Evolutionary conservation across 2,113 vertebrate species (phyloP), one percentile per base, ranked within the genome.

Genomic region (Podocnemis expansa): DNA sequence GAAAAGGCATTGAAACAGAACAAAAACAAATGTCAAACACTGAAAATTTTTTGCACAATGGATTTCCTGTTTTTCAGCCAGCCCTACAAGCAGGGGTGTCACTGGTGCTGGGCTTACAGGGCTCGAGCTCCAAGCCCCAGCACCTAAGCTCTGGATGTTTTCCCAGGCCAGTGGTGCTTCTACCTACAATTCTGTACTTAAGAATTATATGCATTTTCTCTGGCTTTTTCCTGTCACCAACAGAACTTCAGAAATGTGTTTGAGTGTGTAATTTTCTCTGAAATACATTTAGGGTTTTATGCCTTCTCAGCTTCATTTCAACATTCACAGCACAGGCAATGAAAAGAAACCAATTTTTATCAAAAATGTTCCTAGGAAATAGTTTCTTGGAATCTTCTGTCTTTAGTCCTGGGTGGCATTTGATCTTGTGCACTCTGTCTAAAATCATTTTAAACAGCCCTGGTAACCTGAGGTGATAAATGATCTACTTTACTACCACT

Each of bases 351-450:
- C 84, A 75, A 29, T 67, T 94, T 90, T 82, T 43, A 91, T 56
- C 27, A 89, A 87, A 93, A 94, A 27, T 67, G 45, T 88, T 91
- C 54, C 45, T 29, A 90, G 78, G 31, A 84, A 45, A 4, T 2
- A 8, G 82, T 88, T 87, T 8, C 90, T 89, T 78, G 51, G 14
- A 90, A 49, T 19, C 31, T 63, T 43, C 31, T 22, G 24, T 27
- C 56, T 83, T 96, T 55, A 5, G 51, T 87, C 85, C 31, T 24
- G 87, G 81, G n/a, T 54, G 16, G 21, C 82, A 52, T 58, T 51
- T 91, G 43, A 87, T n/a, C 19, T 73, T 43, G 14, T 49, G 34
- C 45, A 80, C n/a, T 5, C 25, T 88, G 75, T 31, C 51, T 52
- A 84, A 58, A 84, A 49, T 56, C 22, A 41, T 9, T 73, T 54